Evolutionary conservation across 2,797 vertebrate genomes (phyloP).

Genomic region (Sebastes elongatus): DNA sequence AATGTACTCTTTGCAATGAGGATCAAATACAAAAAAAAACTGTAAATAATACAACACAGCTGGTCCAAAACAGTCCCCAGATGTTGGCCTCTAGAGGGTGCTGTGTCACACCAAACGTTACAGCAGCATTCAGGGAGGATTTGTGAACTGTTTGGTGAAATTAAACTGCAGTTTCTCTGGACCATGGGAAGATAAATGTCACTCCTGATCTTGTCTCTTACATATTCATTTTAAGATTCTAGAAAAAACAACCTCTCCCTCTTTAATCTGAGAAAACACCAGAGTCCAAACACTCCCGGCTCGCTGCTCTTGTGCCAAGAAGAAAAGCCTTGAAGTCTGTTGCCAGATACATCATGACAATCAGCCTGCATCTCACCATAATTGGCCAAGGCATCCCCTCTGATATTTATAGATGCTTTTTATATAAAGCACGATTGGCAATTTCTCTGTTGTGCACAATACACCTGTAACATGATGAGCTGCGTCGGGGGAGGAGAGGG

Average conservation of each 20-base stretch:
- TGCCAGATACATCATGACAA: conserved; percentile 28
- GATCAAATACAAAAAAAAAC: too few species aligned
- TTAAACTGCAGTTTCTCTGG: not conserved
- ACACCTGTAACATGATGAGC: conserved; percentile 78
- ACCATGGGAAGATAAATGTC: not conserved
- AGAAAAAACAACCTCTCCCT: not conserved
- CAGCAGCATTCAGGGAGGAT: not conserved
- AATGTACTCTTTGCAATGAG: too few species aligned
- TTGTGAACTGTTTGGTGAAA: not conserved
- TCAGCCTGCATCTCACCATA: conserved; percentile 59
- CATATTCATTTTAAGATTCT: not conserved
- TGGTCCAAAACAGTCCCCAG: not conserved
- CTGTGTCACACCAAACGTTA: conserved; percentile 10
- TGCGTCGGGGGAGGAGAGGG: conserved; percentile 1
- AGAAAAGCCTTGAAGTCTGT: conserved; percentile 7
- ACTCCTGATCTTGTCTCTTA: not conserved
- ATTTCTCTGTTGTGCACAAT: conserved; percentile 70
- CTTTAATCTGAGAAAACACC: not conserved
- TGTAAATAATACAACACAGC: not conserved
- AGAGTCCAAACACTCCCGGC: not conserved
- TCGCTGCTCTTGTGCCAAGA: not conserved
- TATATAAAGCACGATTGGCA: conserved; percentile 67
- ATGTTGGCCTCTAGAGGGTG: conserved; percentile 40
- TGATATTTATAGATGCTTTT: conserved; percentile 72
- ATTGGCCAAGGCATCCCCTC: conserved; percentile 61